Evolutionary conservation across 2,113 vertebrate genomes (phyloP).

Genomic region (Camelus bactrianus): DNA sequence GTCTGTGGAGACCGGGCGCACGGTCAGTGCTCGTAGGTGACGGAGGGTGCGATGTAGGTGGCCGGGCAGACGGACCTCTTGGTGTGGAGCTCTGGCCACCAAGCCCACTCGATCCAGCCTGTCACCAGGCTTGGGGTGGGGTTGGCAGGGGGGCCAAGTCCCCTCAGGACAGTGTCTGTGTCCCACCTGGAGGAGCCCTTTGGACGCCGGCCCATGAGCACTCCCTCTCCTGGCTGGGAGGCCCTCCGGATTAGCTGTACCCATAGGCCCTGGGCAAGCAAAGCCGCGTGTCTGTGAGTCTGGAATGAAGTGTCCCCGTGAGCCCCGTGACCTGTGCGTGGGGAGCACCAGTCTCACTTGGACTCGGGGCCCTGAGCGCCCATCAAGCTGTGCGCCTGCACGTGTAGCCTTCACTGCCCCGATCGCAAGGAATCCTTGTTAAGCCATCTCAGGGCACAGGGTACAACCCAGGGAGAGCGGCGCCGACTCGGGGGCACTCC

Average conservation of each 20-base stretch:
- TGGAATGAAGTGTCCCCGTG: neutral
- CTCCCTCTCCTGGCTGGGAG: fast-evolving
- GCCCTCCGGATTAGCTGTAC: fast-evolving
- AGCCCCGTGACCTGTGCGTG: fast-evolving
- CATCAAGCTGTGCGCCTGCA: fast-evolving
- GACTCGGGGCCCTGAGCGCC: fast-evolving
- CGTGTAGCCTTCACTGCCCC: fast-evolving
- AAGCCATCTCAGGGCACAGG: fast-evolving
- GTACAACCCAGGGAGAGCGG: fast-evolving
- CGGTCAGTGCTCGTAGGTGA: fast-evolving
- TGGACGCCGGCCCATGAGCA: fast-evolving
- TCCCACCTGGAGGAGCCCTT: neutral
- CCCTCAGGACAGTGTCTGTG: fast-evolving
- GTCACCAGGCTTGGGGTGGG: fast-evolving
- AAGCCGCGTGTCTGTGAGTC: fast-evolving
- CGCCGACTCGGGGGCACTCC: fast-evolving
- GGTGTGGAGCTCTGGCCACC: fast-evolving
- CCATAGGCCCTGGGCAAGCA: fast-evolving
- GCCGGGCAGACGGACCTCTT: fast-evolving
- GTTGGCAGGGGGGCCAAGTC: neutral
- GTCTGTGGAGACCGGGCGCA: fast-evolving
- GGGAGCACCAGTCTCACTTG: fast-evolving
- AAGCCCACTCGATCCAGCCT: fast-evolving
- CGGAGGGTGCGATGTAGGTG: fast-evolving
- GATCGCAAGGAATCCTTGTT: fast-evolving